phyloP scores from a whole-genome alignment of 1,140 invertebrate species.

The Bombus balteatus region DNA sequence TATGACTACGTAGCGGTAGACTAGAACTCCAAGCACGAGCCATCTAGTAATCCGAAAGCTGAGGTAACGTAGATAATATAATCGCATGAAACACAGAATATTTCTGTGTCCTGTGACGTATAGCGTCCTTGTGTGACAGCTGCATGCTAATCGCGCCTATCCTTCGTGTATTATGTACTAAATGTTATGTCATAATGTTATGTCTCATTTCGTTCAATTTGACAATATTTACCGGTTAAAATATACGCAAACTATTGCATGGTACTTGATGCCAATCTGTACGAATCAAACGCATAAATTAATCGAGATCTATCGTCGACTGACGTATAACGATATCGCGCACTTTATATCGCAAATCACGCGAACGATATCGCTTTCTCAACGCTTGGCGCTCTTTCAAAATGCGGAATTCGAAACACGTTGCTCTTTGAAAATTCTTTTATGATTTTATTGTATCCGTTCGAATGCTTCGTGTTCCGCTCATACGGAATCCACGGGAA shows the following conservation, averaged over 20 bases:
- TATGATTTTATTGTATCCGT: background rate
- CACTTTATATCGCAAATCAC: constrained; percentile 26
- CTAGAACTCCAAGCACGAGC: constrained; percentile 47
- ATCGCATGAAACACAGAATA: constrained; percentile 41
- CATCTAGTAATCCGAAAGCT: constrained; percentile 41
- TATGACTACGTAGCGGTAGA: constrained; percentile 12
- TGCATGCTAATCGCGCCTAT: constrained; percentile 28
- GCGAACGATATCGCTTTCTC: constrained; percentile 20
- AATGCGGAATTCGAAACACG: constrained; percentile 49
- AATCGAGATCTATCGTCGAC: background rate
- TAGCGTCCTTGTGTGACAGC: background rate
- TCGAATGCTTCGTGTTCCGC: constrained; percentile 47
- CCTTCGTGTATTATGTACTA: background rate
- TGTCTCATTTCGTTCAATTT: background rate
- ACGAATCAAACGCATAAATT: background rate
- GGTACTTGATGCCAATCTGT: background rate
- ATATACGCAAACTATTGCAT: background rate
- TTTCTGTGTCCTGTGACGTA: constrained; percentile 1
- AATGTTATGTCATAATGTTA: background rate
- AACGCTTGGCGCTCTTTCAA: constrained; percentile 43
- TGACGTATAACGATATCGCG: background rate
- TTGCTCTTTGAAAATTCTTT: background rate
- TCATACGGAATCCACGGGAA: background rate
- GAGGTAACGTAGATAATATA: constrained; percentile 75
- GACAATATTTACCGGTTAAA: background rate